Evolutionary conservation across 2,888 invertebrate genomes (phyloP), one percentile per base, ranked within the genome.

Genomic region (Patella caerulea): DNA sequence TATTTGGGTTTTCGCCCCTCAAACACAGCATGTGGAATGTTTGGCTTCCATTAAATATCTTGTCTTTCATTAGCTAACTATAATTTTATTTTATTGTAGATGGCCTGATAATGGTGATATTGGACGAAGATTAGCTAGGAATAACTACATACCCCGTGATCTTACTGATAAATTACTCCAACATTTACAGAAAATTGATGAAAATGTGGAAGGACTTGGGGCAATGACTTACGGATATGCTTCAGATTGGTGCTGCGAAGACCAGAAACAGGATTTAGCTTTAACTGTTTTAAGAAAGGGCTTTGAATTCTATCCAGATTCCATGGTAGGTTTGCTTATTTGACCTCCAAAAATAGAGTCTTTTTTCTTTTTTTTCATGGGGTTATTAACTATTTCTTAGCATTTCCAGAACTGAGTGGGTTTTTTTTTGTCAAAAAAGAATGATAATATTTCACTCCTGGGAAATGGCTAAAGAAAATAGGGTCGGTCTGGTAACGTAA

Each of bases 241-340:
- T 14, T 73, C 79, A 2, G 55, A 59, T 3, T 83, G 83, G 83
- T 83, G 83, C 54, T 72, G 74, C 7, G 34, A 74, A 19, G 55
- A 45, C n/a, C 34, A 78, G 15, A 76, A 74, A 19, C 9, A 53
- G 24, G 76, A 83, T 0, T 73, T 76, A n/a, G 77, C 79, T 71
- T 71, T 76, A n/a, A 72, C 73, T 12, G 81, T 83, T 9, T 54
- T 81, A 9, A 74, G 78, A 59, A 79, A 75, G n/a, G 83, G 80
- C 1, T 34, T 74, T 14, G 29, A 78, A 56, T 75, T 78, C 14
- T 83, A 81, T 69, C 81, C 81, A 45, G 78, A 81, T 19, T 53
- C 71, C 24, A 52, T 77, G 53, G 81, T 83, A 71, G 76, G 80
- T 81, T 45, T 45, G 45, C 5, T 45, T 45, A 45, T 45, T 45